Evolutionary conservation across 2,888 invertebrate species (phyloP).

Genomic region (Apantesis nais): DNA sequence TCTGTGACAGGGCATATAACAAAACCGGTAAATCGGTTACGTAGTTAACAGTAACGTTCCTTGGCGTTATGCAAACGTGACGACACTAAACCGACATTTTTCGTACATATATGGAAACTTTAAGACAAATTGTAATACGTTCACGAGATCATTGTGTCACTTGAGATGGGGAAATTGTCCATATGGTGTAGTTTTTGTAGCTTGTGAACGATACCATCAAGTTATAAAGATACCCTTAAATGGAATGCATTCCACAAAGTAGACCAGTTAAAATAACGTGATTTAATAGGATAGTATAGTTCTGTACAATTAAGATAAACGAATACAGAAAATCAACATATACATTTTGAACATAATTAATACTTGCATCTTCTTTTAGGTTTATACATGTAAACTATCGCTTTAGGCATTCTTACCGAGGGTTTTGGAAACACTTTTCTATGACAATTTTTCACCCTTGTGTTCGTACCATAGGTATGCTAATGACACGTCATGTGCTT

Average conservation of each 20-base stretch:
- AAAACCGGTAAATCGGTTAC: slow-evolving; percentile 30
- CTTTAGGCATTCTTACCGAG: too few relatives aligned
- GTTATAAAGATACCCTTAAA: background rate
- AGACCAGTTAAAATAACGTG: background rate
- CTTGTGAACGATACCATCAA: background rate
- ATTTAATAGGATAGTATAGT: too few relatives aligned
- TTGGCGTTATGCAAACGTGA: slow-evolving; percentile 39
- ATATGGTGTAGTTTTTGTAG: slow-evolving; percentile 12
- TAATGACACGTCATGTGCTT: too few relatives aligned
- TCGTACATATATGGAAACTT: slow-evolving; percentile 35
- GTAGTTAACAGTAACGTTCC: slow-evolving; percentile 32
- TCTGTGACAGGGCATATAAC: too few relatives aligned
- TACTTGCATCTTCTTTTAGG: too few relatives aligned
- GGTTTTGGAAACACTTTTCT: too few relatives aligned
- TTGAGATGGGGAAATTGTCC: slow-evolving; percentile 21
- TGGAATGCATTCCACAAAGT: slow-evolving; percentile 1
- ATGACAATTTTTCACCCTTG: too few relatives aligned
- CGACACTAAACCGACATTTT: slow-evolving; percentile 40
- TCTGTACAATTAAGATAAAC: too few relatives aligned
- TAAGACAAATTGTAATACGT: slow-evolving; percentile 35
- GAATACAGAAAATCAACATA: background rate
- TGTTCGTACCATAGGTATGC: too few relatives aligned
- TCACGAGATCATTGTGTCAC: slow-evolving; percentile 40
- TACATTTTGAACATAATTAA: too few relatives aligned
- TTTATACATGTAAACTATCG: too few relatives aligned